Conservation (phyloP, 1,140 invertebrate genomes). For the Spodoptera litura region DNA sequence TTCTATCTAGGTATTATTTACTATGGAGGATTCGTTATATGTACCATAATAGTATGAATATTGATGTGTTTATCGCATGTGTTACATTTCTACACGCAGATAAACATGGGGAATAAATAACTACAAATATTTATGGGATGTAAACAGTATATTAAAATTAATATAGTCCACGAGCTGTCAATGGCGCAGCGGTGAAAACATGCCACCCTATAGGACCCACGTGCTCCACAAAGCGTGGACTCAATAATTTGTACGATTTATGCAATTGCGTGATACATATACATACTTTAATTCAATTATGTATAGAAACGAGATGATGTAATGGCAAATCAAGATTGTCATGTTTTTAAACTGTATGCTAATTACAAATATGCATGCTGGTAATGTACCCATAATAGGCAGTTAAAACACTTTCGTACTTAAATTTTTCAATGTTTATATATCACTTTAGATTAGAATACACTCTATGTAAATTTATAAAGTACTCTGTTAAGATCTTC, state of each 20-base stretch:
- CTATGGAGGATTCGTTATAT: background rate
- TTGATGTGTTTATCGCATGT: constrained; percentile 42
- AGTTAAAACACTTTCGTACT: too few species aligned
- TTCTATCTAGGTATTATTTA: constrained; percentile 5
- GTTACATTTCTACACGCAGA: constrained; percentile 20
- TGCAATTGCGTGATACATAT: constrained; percentile 60
- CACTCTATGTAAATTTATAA: background rate
- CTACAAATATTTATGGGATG: constrained; percentile 52
- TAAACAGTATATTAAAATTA: constrained; percentile 51
- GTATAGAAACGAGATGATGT: background rate
- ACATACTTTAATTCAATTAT: constrained; percentile 46
- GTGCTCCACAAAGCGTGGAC: constrained; percentile 42
- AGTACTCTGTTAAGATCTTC: background rate
- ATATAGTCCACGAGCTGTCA: constrained; percentile 65
- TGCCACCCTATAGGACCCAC: constrained; percentile 49
- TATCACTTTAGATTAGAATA: background rate
- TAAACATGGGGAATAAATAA: constrained; percentile 43
- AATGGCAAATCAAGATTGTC: constrained; percentile 33
- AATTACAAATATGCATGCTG: background rate
- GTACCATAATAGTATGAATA: constrained; percentile 25
- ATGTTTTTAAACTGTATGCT: background rate
- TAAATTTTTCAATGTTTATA: too few species aligned
- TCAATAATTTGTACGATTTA: constrained; percentile 47
- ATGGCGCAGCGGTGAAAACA: constrained; percentile 58
- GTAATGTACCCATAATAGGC: background rate